Base-by-base conservation (phyloP, 2,888 invertebrate genomes). In the Keiferia lycopersicella region DNA sequence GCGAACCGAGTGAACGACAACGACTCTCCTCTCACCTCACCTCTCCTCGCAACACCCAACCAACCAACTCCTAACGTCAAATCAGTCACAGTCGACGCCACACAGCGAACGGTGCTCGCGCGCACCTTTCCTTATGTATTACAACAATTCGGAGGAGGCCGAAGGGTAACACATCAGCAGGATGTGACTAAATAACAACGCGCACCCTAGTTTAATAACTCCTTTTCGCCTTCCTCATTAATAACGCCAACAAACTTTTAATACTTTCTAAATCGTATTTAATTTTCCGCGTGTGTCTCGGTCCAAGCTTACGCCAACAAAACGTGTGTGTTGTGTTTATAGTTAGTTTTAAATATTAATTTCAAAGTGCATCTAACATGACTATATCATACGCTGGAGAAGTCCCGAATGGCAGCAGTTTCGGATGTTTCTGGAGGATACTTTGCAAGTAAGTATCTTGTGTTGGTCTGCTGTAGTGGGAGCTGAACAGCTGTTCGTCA, bases 401-500 rank as follows among this genome's bases (percentile, higher is more conserved):
- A 89, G 97, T 97, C 80, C 97, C 97, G 73, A 97, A 97, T 87
- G 97, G 97, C 83, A 97, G 97, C 93, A 96, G 95, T 91, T 97
- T 97, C 83, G 97, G 97, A 83, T 97, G 97, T 90, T 97, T 97
- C 92, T 97, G 97, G 97, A 95, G 95, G 92, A 96, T 96, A 86
- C 93, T 96, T 79, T 93, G 94, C 93, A 96, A 96, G 96, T 96
- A 92, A 96, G 96, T 88, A 18, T 8, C 65, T 58, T 62, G 61
- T 65, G 70, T 45, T 93, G 61, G 20, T 58, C 60, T 68, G 67
- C 66, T 64, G 65, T 57, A 64, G 69, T 50, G 59, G 51, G 45
- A 34, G 62, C 41, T 20, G 61, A 61, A 66, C 71, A 69, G 76
- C 65, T 65, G 65, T 65, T 65, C 62, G 39, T 2, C 26, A 20